Base-by-base conservation (phyloP, 2,113 vertebrate genomes). In the Benitochromis conjunctus region DNA sequence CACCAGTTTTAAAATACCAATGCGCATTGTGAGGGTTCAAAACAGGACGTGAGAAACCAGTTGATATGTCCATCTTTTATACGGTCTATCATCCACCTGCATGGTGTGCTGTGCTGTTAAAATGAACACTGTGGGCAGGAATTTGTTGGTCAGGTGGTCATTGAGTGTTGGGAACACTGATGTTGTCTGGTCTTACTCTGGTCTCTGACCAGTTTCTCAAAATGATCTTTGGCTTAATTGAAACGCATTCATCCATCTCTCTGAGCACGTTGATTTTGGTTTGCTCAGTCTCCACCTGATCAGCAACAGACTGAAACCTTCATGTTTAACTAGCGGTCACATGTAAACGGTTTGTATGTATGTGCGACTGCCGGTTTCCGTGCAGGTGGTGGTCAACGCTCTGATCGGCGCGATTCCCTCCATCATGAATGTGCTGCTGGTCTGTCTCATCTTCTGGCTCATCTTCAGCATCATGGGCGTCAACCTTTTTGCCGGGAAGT, bases 401-500 rank as follows among this genome's bases (percentile, higher is more conserved):
- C 95, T 99, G 54, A 97, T 99, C 83, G 99, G 99, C 0, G 99
- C 99, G 79, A 99, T 99, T 89, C 99, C 99, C 2, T 99, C 99
- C 95, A 99, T 99, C 96, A 99, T 99, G 98, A 99, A 99, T 16
- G 99, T 99, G 74, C 97, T 99, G 56, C 97, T 99, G 0, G 98
- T 99, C 91, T 99, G 98, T 83, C 97, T 99, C 94, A 99, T 99
- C 96, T 99, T 99, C 96, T 99, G 99, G 99, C 98, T 99, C 18
- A 99, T 99, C 97, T 99, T 99, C 91, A 99, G 99, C 96, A 99
- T 99, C 96, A 99, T 99, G 98, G 99, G 99, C 9, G 99, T 99
- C 88, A 99, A 99, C 96, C 96, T 99, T 36, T 99, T 99, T 5
- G 98, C 99, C 1, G 99, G 99, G 2, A 99, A 99, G 93, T 99